Conservation (phyloP, 2,113 vertebrate species). For the Arizona elegans region DNA sequence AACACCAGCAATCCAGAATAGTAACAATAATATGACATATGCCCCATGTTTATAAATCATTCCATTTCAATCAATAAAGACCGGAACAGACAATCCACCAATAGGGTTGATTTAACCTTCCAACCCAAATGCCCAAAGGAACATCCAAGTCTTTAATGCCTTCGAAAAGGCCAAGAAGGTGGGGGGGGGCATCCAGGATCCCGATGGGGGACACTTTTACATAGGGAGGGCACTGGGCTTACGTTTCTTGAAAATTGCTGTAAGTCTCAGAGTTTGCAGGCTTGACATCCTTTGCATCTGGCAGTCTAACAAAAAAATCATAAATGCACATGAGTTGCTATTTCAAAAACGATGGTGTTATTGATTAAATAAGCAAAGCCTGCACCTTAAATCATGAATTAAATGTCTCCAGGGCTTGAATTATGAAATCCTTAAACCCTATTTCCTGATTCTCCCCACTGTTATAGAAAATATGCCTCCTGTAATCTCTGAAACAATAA, state of each 20-base stretch:
- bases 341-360: background rate
- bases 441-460: background rate
- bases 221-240: background rate
- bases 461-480: background rate
- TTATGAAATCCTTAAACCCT: background rate
- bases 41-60: background rate
- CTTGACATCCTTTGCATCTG: background rate
- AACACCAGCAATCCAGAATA: background rate
- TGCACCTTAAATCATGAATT: background rate
- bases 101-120: background rate
- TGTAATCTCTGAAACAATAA: background rate
- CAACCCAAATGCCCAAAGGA: background rate
- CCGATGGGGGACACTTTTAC: background rate
- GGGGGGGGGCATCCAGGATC: background rate
- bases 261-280: background rate
- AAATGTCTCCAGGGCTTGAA: background rate
- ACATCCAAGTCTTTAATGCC: background rate
- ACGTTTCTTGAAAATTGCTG: background rate
- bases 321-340: background rate
- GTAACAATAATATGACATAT: background rate
- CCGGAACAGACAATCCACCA: background rate
- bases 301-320: background rate
- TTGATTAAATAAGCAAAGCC: background rate
- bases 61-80: background rate
- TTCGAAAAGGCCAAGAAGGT: background rate